These are phyloP conservation scores for Grallaria varia DNA, from an alignment of 2,113 vertebrate species.

Conservation along the genomic window DNA sequence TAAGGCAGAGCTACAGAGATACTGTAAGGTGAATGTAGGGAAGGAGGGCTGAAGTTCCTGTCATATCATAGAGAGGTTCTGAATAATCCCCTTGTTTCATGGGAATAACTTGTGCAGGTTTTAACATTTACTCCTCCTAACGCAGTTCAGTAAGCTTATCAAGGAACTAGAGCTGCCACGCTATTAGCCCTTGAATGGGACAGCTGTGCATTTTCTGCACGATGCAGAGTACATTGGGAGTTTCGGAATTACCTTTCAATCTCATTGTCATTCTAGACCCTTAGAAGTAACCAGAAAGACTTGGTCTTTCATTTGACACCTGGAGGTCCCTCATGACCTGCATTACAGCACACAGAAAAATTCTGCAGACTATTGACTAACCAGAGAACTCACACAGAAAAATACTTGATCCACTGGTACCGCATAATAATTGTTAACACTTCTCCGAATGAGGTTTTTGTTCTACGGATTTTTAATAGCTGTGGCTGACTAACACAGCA, in stretches of 20 bases:
- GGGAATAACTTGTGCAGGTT: background rate
- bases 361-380: background rate
- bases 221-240: accelerated
- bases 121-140: background rate
- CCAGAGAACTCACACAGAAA: background rate
- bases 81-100: background rate
- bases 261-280: background rate
- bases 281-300: background rate
- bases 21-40: background rate
- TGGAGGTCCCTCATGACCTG: background rate
- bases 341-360: background rate
- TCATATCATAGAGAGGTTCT: background rate
- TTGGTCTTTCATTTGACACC: background rate
- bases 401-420: background rate
- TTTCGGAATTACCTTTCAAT: background rate
- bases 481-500: background rate
- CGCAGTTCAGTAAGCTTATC: background rate
- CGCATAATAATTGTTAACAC: background rate
- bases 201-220: background rate
- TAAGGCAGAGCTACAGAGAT: background rate
- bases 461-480: background rate
- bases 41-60: background rate
- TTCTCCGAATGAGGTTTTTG: background rate
- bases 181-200: background rate
- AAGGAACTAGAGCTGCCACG: background rate